Conservation (phyloP, 2,888 invertebrate species). For the Conistra vaccinii region DNA sequence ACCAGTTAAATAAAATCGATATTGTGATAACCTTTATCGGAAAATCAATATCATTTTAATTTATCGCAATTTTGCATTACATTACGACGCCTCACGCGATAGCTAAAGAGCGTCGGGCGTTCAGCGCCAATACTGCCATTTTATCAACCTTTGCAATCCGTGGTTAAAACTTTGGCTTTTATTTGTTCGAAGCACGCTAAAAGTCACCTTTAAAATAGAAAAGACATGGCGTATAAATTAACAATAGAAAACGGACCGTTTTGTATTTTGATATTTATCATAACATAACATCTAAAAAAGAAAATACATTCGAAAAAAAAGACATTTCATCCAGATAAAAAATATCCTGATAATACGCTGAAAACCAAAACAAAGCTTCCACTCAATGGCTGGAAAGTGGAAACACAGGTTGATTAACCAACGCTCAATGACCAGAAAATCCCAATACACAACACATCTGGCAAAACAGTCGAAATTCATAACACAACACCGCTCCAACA, state of each 20-base stretch:
- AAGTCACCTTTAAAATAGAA: not conserved
- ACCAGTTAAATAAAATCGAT: slow-evolving; percentile 29
- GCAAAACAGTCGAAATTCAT: slow-evolving; percentile 43
- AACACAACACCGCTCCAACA: slow-evolving; percentile 37
- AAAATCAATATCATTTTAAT: slow-evolving; percentile 37
- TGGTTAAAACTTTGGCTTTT: not conserved
- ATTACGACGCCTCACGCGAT: slow-evolving; percentile 54
- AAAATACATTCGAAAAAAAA: not conserved
- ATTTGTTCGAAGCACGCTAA: slow-evolving; percentile 8
- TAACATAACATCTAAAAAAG: not conserved
- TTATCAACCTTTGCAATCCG: not conserved
- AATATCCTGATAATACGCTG: too few relatives aligned
- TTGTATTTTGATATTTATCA: not conserved
- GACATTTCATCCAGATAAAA: not conserved
- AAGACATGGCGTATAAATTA: not conserved
- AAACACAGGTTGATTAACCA: slow-evolving; percentile 25
- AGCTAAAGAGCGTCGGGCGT: not conserved
- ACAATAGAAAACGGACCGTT: not conserved
- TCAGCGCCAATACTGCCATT: slow-evolving; percentile 8
- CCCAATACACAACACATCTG: slow-evolving; percentile 22
- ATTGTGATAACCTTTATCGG: slow-evolving; percentile 14
- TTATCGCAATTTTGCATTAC: slow-evolving; percentile 28
- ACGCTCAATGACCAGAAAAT: slow-evolving; percentile 29
- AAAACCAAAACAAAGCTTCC: slow-evolving; percentile 6
- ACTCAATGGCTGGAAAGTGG: slow-evolving; percentile 16